Evolutionary conservation across 2,113 vertebrate species (phyloP).

Genomic region (Mus pahari): DNA sequence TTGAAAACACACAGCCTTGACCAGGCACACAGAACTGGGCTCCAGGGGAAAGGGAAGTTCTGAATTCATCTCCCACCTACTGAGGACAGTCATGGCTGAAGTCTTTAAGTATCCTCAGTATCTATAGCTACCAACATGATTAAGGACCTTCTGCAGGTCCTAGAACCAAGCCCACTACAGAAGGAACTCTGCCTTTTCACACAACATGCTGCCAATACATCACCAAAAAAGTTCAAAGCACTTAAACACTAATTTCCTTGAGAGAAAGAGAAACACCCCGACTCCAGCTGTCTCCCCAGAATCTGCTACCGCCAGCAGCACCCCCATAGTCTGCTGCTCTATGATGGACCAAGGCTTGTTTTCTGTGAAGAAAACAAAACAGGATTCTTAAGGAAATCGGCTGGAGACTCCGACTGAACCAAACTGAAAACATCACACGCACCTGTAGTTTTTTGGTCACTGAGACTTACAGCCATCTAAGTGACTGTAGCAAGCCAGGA

Average conservation of each 20-base stretch:
- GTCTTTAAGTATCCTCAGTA: neutral
- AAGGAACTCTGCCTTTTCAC: constrained; percentile 37
- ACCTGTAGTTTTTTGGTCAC: neutral
- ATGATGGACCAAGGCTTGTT: neutral
- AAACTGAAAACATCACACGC: constrained; percentile 15
- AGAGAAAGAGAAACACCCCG: constrained; percentile 60
- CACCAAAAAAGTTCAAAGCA: constrained; percentile 69
- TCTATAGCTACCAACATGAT: neutral
- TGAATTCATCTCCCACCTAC: neutral
- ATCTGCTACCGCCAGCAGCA: neutral
- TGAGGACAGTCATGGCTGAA: neutral
- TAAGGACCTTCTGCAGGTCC: neutral
- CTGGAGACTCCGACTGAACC: neutral
- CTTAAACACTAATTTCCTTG: constrained; percentile 61
- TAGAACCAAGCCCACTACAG: neutral
- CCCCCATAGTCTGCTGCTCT: neutral
- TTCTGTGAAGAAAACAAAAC: neutral
- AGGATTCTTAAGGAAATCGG: neutral
- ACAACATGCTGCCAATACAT: constrained; percentile 44
- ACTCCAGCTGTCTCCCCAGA: constrained; percentile 44
- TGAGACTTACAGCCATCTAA: constrained; percentile 1
- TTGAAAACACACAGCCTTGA: constrained; percentile 54
- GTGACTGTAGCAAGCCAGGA: neutral
- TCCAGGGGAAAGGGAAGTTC: neutral
- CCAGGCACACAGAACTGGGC: constrained; percentile 11